Percentiles rank a stretch among this genome's conserved stretches.
These are phyloP conservation scores for Volucella inanis DNA, from an alignment of 2,888 invertebrate genomes.

Conservation along the genomic window DNA sequence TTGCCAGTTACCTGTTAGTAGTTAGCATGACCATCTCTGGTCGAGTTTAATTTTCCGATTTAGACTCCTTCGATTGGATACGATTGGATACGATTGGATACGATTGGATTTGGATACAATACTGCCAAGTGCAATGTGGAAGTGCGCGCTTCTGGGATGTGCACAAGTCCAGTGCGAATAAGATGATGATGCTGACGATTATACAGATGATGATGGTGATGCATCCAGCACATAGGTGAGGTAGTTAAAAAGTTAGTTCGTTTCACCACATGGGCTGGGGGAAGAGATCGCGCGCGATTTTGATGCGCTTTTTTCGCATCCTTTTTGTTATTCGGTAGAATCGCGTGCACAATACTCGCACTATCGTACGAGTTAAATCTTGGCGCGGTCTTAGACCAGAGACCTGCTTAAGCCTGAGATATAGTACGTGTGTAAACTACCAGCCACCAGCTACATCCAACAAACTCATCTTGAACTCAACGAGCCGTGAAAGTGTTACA, in stretches of 20 bases:
- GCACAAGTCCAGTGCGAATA: constrained; percentile 39
- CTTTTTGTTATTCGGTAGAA: constrained; percentile 65
- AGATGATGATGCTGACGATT: constrained; percentile 51
- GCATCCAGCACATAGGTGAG: constrained; percentile 49
- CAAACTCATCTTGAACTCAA: constrained; percentile 77
- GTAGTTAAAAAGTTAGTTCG: constrained; percentile 63
- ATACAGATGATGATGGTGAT: constrained; percentile 62
- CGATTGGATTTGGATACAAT: constrained; percentile 27
- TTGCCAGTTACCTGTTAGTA: no score
- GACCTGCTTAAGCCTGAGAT: constrained; percentile 48
- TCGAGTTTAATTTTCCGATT: constrained; percentile 67
- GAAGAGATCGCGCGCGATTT: constrained; percentile 70
- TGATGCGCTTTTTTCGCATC: constrained; percentile 46
- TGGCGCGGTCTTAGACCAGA: constrained; percentile 64
- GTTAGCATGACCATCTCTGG: constrained; percentile 29
- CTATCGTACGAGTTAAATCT: constrained; percentile 65
- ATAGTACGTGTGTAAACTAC: constrained; percentile 57
- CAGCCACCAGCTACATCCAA: constrained; percentile 64
- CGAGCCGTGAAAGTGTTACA: constrained; percentile 83
- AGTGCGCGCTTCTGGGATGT: constrained; percentile 60
- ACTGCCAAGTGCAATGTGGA: constrained; percentile 33
- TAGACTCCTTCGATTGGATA: constrained; percentile 57
- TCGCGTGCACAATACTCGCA: constrained; percentile 68
- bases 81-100: constrained; percentile 36
- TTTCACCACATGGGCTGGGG: constrained; percentile 30